phyloP scores from a whole-genome alignment of 2,888 invertebrate species.

The Cenopis cana region DNA sequence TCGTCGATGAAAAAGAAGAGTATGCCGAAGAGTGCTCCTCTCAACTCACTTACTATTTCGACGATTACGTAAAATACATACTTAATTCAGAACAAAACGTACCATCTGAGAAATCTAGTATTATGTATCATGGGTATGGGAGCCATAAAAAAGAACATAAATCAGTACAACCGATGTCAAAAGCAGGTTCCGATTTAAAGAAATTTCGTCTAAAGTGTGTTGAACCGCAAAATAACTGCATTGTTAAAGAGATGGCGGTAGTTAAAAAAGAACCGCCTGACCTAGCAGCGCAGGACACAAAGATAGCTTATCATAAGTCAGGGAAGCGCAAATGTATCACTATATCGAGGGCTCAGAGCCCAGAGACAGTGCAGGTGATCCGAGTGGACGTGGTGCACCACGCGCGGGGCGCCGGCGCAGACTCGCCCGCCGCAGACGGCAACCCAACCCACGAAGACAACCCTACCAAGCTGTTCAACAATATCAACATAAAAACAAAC shows the following conservation, averaged over 20 bases:
- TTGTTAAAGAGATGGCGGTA: conserved; percentile 48
- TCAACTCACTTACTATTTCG: conserved; percentile 68
- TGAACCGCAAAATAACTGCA: conserved; percentile 47
- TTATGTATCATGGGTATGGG: conserved; percentile 57
- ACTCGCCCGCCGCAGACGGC: conserved; percentile 59
- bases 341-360: conserved; percentile 75
- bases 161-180: conserved; percentile 60
- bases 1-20: conserved; percentile 58
- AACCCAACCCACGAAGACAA: conserved; percentile 49
- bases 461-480: conserved; percentile 47
- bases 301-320: conserved; percentile 66
- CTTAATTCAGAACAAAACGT: conserved; percentile 66
- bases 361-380: conserved; percentile 80
- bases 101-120: conserved; percentile 69
- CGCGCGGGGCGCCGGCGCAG: conserved; percentile 52
- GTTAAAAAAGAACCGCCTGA: conserved; percentile 47
- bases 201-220: conserved; percentile 51
- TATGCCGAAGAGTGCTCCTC: conserved; percentile 64
- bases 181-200: conserved; percentile 51
- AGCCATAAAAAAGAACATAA: conserved; percentile 62
- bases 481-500: conserved; percentile 56
- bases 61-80: conserved; percentile 75
- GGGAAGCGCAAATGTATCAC: conserved; percentile 77
- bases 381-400: conserved; percentile 80
- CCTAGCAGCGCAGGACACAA: conserved; percentile 58